Percentiles rank a stretch among this genome's conserved stretches.
Evolutionary conservation across 2,113 vertebrate genomes (phyloP).

Genomic region (Odocoileus virginianus): DNA sequence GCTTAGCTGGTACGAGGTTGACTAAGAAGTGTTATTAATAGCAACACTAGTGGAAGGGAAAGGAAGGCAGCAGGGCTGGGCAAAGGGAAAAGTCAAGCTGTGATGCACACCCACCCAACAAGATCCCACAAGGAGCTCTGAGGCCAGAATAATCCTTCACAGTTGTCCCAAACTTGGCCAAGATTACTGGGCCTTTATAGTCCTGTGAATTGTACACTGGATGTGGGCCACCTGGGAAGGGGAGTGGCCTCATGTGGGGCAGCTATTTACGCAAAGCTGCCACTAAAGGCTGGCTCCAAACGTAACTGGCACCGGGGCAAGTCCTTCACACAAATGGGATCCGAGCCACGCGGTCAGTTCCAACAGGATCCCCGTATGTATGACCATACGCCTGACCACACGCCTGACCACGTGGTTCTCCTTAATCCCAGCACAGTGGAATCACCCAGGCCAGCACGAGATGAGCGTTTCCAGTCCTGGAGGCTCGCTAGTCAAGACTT

Average conservation of each 20-base stretch:
- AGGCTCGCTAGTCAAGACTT: not conserved
- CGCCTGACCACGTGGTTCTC: not conserved
- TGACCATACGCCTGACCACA: not conserved
- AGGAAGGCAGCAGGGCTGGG: not conserved
- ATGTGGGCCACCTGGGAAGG: not conserved
- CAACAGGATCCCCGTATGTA: not conserved
- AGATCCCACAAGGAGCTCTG: not conserved
- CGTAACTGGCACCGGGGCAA: not conserved
- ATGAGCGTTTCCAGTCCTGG: not conserved
- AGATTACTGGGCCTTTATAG: not conserved
- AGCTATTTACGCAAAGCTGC: not conserved
- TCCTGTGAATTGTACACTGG: not conserved
- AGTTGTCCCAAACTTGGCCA: not conserved
- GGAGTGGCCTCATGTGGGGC: not conserved
- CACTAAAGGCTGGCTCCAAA: not conserved
- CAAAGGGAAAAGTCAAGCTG: not conserved
- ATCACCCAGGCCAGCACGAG: not conserved
- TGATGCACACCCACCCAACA: not conserved
- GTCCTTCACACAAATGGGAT: not conserved
- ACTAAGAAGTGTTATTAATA: not conserved
- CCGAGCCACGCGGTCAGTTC: not conserved
- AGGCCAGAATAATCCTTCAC: not conserved
- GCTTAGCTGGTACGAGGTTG: not conserved
- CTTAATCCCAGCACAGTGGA: rapidly evolving
- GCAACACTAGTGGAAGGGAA: not conserved